Conservation (phyloP, 2,113 vertebrate genomes). For the Alectura lathami region DNA sequence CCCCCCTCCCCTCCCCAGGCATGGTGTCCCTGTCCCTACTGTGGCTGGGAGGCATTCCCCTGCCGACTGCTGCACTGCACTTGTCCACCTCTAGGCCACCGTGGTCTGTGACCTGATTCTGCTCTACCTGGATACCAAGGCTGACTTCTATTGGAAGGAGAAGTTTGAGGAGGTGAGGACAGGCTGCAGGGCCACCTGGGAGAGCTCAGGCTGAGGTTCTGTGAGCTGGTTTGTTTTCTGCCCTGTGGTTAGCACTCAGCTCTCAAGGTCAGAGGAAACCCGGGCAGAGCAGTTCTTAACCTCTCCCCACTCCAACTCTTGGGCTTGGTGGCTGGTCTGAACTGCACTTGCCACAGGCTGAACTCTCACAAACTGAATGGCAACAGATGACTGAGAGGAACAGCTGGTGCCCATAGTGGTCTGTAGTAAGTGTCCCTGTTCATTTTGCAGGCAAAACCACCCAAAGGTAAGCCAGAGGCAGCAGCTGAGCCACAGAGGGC, state of each 20-base stretch:
- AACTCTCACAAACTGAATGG: neutral
- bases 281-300: neutral
- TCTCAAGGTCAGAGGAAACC: neutral
- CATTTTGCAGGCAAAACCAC: conserved; percentile 54
- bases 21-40: rapidly evolving
- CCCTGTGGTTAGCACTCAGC: neutral
- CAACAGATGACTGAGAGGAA: neutral
- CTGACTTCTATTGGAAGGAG: conserved; percentile 74
- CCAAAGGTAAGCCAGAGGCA: neutral
- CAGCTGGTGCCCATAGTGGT: no score
- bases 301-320: neutral
- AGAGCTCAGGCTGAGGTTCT: neutral
- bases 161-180: conserved; percentile 78
- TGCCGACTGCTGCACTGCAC: neutral
- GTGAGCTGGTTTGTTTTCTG: neutral
- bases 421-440: neutral
- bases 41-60: neutral
- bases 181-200: neutral
- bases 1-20: neutral
- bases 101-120: conserved; percentile 80
- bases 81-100: conserved; percentile 59
- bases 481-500: neutral
- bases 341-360: neutral
- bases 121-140: conserved; percentile 76
- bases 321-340: neutral